Evolutionary conservation across 2,888 invertebrate genomes (phyloP).

Genomic region (Zonitis immaculata): DNA sequence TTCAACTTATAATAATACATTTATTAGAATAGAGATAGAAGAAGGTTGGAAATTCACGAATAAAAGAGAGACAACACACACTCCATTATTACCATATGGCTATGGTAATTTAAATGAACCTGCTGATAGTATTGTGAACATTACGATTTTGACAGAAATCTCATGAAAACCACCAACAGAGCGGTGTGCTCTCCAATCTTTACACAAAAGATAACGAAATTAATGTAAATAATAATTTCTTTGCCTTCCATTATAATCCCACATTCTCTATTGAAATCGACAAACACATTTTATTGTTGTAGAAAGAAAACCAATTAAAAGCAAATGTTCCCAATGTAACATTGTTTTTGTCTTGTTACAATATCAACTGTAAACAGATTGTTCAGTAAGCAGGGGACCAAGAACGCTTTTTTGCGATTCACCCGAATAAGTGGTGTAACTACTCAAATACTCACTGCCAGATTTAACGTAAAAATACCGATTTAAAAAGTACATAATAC

Average conservation of each 20-base stretch:
- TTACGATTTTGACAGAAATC: slow-evolving; percentile 16
- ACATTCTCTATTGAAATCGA: no score
- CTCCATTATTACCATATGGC: slow-evolving; percentile 19
- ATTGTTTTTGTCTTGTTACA: no score
- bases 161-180: slow-evolving; percentile 19
- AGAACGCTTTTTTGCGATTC: no score
- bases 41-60: slow-evolving; percentile 6
- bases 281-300: no score
- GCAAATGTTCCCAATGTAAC: no score
- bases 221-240: slow-evolving; percentile 17
- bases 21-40: slow-evolving; percentile 6
- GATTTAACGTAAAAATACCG: no score
- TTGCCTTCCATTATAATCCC: slow-evolving; percentile 4
- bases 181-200: background rate
- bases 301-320: no score
- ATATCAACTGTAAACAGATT: no score
- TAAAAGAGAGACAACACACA: background rate
- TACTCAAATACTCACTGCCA: no score
- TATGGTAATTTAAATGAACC: slow-evolving; percentile 21
- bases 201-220: slow-evolving; percentile 21
- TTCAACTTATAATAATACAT: slow-evolving; percentile 12
- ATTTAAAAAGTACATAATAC: no score
- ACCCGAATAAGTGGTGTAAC: no score
- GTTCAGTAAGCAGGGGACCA: no score
- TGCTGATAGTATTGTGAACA: slow-evolving; percentile 18